These are phyloP conservation scores for Agraylea sexmaculata DNA, from an alignment of 1,140 invertebrate species.

Conservation along the genomic window DNA sequence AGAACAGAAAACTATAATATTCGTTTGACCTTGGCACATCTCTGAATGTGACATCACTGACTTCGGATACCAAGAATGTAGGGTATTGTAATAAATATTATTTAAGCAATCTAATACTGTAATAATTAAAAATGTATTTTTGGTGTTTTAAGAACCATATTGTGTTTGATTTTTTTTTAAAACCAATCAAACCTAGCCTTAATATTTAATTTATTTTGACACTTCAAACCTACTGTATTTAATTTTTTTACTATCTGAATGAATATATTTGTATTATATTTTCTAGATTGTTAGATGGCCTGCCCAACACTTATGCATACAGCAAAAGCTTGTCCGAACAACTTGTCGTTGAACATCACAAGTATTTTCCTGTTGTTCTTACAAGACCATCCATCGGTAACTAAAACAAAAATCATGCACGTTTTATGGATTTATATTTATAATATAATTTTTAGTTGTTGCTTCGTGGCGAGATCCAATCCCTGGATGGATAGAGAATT, in stretches of 20 bases:
- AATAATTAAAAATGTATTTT: no score
- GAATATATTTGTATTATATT: slow-evolving; percentile 19
- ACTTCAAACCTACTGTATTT: background rate
- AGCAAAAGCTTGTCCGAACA: slow-evolving; percentile 66
- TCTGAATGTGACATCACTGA: no score
- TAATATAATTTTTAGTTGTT: slow-evolving; percentile 40
- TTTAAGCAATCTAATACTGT: no score
- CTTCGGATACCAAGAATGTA: no score
- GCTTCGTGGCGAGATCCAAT: slow-evolving; percentile 58
- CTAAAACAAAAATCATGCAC: slow-evolving; percentile 37
- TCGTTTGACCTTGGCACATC: no score
- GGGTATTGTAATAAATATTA: no score
- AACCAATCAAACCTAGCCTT: background rate
- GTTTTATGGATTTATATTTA: slow-evolving; percentile 23
- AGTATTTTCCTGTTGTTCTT: slow-evolving; percentile 53
- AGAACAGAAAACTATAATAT: no score
- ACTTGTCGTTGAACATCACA: slow-evolving; percentile 47
- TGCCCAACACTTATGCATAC: slow-evolving; percentile 72
- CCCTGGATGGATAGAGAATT: slow-evolving; percentile 86
- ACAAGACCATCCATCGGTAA: slow-evolving; percentile 67
- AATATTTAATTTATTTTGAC: background rate
- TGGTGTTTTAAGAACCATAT: no score
- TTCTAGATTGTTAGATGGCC: slow-evolving; percentile 53
- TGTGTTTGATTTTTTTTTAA: no score
- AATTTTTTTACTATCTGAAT: slow-evolving; percentile 6